Base-by-base conservation (phyloP, 2,797 vertebrate genomes). In the Botia kubotai region DNA sequence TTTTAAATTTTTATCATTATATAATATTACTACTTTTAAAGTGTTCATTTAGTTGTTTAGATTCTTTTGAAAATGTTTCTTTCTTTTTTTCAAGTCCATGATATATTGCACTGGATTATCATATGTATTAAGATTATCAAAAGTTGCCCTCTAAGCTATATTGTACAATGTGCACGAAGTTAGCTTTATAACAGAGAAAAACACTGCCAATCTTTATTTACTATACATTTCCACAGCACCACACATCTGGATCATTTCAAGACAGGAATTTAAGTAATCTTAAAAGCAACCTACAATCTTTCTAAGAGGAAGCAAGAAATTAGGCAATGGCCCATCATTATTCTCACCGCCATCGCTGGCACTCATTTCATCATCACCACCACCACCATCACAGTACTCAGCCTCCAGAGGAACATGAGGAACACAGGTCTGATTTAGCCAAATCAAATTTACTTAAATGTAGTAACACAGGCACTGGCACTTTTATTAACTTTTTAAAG, bases 371-470 rank as follows among this genome's bases (percentile, higher is more conserved):
- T 58, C 75, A 72, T 13, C 77, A 67, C n/a, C 66, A 85, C 36
- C 77, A 67, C n/a, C 66, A 85, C 36, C 74, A 83, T 17, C 81
- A 69, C 48, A 76, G 70, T 17, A n/a, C 11, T 60, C 84, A 87
- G 29, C 87, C 84, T 53, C 84, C 86, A 4, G 87, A 90, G 6
- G 84, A 90, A 71, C 85, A 87, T 36, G 87, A 90, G 52, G 13
- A 63, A 55, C 65, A n/a, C 4, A 58, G 52, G 23, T 72, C 8
- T 33, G 29, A 8, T 63, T 14, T 63, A 26, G 4, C 33, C 1
- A 63, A 7, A 17, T 29, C 23, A 0, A 16, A 13, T 63, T 33
- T 17, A 29, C 33, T 14, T 16, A 8, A 29, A 33, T 29, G 14
- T 63, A 63, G 12, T 14, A 50, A 50, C 14, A 50, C 14, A 50